A percentile compares a stretch with the other conserved stretches of the same genome.
These are phyloP conservation scores for Boleophthalmus pectinirostris DNA, from an alignment of 2,113 vertebrate genomes.

Conservation along the genomic window DNA sequence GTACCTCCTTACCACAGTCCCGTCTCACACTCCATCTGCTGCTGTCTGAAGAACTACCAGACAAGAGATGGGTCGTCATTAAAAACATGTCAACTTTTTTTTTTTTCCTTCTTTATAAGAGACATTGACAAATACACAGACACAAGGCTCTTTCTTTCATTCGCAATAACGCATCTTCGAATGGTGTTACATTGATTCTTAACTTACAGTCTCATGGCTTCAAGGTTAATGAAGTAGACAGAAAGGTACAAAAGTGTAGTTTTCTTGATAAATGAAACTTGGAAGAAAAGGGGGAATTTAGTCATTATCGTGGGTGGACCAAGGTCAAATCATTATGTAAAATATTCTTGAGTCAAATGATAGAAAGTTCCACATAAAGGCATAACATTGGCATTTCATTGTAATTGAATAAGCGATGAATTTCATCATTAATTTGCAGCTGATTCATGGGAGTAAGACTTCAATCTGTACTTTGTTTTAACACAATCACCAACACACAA, in stretches of 20 bases:
- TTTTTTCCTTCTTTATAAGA: too few relatives aligned
- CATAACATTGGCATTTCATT: too few relatives aligned
- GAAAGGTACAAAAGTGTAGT: conserved; percentile 28
- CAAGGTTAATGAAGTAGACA: conserved; percentile 1
- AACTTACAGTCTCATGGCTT: conserved; percentile 15
- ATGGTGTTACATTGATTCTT: neutral
- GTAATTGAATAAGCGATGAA: too few relatives aligned
- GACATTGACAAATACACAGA: conserved; percentile 50
- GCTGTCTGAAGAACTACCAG: conserved; percentile 58
- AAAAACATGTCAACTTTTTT: conserved; percentile 65
- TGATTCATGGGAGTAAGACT: too few relatives aligned
- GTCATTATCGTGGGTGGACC: conserved; percentile 59
- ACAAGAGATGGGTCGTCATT: conserved; percentile 61
- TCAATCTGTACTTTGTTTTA: too few relatives aligned
- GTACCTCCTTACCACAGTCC: conserved; percentile 53
- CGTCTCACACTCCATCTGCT: conserved; percentile 61
- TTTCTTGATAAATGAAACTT: conserved; percentile 73
- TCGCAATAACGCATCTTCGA: neutral
- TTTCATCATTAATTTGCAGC: too few relatives aligned
- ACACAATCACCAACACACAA: too few relatives aligned
- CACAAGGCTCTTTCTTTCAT: conserved; percentile 58
- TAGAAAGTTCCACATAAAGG: too few relatives aligned
- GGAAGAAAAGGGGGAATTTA: conserved; percentile 47
- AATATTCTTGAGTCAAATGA: conserved; percentile 43
- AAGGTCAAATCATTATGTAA: conserved; percentile 54